These are phyloP conservation scores for Oncorhynchus kisutch DNA, from an alignment of 2,113 vertebrate genomes.

Conservation along the genomic window DNA sequence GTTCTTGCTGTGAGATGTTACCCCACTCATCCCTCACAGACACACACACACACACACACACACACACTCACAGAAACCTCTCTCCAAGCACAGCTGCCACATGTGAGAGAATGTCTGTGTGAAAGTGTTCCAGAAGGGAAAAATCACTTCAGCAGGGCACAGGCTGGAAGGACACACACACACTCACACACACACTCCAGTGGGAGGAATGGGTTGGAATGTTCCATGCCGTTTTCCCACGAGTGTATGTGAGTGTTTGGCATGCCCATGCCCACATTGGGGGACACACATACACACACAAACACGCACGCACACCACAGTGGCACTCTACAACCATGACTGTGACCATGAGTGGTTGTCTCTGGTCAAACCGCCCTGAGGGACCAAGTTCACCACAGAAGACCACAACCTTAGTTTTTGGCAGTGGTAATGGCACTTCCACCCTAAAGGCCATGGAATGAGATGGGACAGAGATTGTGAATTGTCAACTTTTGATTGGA, in stretches of 20 bases:
- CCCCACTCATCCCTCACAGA: neutral
- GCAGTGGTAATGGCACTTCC: no score
- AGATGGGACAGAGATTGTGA: no score
- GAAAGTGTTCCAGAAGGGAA: constrained; percentile 58
- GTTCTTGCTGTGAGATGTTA: no score
- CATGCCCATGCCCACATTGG: constrained; percentile 15
- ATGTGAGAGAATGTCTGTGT: constrained; percentile 51
- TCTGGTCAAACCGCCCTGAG: no score
- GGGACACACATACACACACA: constrained; percentile 10
- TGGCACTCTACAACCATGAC: no score
- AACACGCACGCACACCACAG: neutral
- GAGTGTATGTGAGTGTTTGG: constrained; percentile 35
- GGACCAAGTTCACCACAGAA: no score
- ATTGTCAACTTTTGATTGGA: no score
- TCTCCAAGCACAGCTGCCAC: constrained; percentile 38
- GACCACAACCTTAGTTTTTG: no score
- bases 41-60: constrained; percentile 9
- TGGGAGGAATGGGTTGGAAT: constrained; percentile 48
- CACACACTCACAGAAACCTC: constrained; percentile 9
- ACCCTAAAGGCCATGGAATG: no score
- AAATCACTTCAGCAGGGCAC: constrained; percentile 26
- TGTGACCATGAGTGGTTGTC: no score
- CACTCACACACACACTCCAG: constrained; percentile 6
- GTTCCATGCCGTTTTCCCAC: constrained; percentile 47
- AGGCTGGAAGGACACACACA: constrained; percentile 25